Percentiles rank a stretch among this genome's conserved stretches.
Conservation (phyloP, 1,140 invertebrate genomes). For the Drosophila novamexicana region DNA sequence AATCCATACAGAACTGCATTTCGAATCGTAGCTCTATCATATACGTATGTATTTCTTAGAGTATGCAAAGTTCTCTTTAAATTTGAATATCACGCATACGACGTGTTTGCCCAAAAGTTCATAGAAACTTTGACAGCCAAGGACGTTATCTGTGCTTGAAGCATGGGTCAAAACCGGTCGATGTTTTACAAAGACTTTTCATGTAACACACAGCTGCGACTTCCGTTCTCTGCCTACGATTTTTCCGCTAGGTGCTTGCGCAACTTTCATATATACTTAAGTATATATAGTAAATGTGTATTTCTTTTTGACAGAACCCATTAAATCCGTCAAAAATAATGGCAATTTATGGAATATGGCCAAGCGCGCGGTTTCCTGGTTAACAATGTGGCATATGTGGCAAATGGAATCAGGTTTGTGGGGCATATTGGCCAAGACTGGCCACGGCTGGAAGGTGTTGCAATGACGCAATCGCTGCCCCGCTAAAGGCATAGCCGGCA, state of each 20-base stretch:
- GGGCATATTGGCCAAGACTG: constrained; percentile 58
- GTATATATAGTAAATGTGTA: background rate
- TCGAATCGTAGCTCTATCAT: background rate
- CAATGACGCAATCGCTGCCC: constrained; percentile 50
- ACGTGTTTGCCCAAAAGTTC: constrained; percentile 37
- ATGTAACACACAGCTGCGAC: constrained; percentile 23
- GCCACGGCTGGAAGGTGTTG: constrained; percentile 64
- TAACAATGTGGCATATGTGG: constrained; percentile 8
- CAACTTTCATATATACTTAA: constrained; percentile 1
- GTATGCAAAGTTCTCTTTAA: constrained; percentile 17
- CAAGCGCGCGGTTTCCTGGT: constrained; percentile 67
- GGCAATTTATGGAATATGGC: constrained; percentile 45
- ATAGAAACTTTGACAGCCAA: constrained; percentile 53
- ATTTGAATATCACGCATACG: constrained; percentile 34
- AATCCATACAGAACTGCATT: too few relatives aligned
- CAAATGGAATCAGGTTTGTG: constrained; percentile 73
- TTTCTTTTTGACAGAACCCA: constrained; percentile 59
- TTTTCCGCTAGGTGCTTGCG: constrained; percentile 28
- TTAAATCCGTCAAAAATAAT: constrained; percentile 47
- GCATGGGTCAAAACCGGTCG: constrained; percentile 53
- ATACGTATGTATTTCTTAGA: background rate
- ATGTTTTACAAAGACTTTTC: constrained; percentile 20
- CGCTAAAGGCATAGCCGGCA: constrained; percentile 72
- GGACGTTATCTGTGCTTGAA: constrained; percentile 36
- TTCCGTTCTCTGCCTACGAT: constrained; percentile 36